These are phyloP conservation scores for Pterocles gutturalis DNA, from an alignment of 2,113 vertebrate genomes.

Conservation along the genomic window DNA sequence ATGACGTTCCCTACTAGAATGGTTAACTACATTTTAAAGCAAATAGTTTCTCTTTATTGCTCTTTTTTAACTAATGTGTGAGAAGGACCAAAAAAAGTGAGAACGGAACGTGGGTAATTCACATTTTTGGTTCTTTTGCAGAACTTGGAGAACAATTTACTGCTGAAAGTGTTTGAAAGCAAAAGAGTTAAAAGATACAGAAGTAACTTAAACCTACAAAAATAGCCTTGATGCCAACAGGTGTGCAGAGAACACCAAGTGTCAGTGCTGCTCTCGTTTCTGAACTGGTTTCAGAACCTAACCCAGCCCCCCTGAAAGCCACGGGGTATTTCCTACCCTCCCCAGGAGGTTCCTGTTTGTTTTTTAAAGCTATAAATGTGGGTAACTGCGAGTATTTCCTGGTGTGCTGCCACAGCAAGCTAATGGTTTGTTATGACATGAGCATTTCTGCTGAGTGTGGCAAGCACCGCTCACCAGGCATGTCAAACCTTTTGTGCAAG, in stretches of 20 bases:
- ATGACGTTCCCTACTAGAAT: neutral
- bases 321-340: fast-evolving
- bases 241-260: neutral
- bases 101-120: neutral
- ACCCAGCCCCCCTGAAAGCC: neutral
- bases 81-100: neutral
- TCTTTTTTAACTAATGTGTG: neutral
- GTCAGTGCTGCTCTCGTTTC: fast-evolving
- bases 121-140: neutral
- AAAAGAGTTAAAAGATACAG: neutral
- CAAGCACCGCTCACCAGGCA: neutral
- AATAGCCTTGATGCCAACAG: neutral
- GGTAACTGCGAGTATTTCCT: neutral
- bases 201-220: neutral
- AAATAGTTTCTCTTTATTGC: neutral
- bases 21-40: neutral
- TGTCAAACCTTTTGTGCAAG: neutral
- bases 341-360: neutral
- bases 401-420: neutral
- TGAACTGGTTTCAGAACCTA: neutral
- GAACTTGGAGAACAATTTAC: neutral
- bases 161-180: neutral
- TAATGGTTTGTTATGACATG: neutral
- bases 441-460: neutral
- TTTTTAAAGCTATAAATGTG: neutral